Evolutionary conservation across 2,888 invertebrate genomes (phyloP), one percentile per base, ranked within the genome.

Genomic region (Julus scandinavius): DNA sequence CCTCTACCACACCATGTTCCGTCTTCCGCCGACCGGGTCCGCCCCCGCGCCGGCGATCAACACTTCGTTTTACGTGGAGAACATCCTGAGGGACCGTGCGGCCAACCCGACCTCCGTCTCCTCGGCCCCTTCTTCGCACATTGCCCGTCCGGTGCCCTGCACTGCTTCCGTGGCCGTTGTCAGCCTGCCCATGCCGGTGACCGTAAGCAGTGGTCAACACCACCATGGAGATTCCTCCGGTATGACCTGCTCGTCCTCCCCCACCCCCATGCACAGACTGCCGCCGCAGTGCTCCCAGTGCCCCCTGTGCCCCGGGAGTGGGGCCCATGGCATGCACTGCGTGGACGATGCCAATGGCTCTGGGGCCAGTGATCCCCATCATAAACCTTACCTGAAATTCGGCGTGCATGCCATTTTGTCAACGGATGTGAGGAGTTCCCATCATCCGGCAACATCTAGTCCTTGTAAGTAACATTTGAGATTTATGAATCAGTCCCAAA

Each of bases 401-500:
- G 97, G 97, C 94, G 97, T 97, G 90, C 97, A 96, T 94, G 97
- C 97, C 85, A 97, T 97, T 91, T 93, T 97, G 91, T 97, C 93
- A 90, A 95, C 95, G 90, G 92, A 94, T 89, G 89, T 90, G 29
- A 41, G 72, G n/a, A 84, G 84, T 13, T 17, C 90, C 91, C 91
- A 88, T 89, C 90, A 58, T 15, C 83, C 63, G 41, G 85, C 63
- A 41, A 87, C 84, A 20, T 83, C 89, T 50, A 88, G 85, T 85
- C 72, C 88, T 6, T 40, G 88, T 87, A 54, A 88, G 89, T 87
- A 87, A 13, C 40, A 40, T 86, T 86, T 9, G 20, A 20, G 80
- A 80, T 80, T 7, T 80, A 20, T 29, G 7, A 11, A 80, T 20
- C 6, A 45, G 2, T 45, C 41, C 41, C 6, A 5, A 72, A 29